Evolutionary conservation across 53 echinoderm and acorn worm genomes (phyloP).

Genomic region (Glandiceps talaboti): DNA sequence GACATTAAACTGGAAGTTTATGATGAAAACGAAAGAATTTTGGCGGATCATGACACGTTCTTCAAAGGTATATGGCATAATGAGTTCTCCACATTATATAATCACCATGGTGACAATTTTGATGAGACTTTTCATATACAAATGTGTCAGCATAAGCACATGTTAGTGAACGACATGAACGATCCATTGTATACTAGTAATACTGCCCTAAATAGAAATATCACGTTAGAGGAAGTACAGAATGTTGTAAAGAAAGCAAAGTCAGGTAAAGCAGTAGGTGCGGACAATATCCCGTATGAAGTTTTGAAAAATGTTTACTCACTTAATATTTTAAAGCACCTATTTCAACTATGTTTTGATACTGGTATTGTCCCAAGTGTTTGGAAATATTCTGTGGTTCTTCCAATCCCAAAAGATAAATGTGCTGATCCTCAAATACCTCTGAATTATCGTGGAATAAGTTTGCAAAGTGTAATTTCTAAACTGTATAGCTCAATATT

Average conservation of each 20-base stretch:
- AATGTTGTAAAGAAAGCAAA: not conserved
- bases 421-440: not conserved
- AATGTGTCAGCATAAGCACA: not conserved
- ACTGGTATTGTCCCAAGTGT: not conserved
- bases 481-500: not conserved
- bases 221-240: not conserved
- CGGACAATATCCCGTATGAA: not conserved
- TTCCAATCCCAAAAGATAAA: not conserved
- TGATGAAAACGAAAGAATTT: not conserved
- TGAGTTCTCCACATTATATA: not conserved
- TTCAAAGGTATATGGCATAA: not conserved
- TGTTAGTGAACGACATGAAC: not conserved
- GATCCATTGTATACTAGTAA: not conserved
- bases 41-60: not conserved
- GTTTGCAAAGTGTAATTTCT: not conserved
- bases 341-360: not conserved
- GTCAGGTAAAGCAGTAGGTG: not conserved
- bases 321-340: not conserved
- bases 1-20: not conserved
- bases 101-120: not conserved
- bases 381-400: not conserved
- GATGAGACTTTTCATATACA: not conserved
- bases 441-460: not conserved
- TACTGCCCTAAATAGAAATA: not conserved
- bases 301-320: not conserved